These are phyloP conservation scores for Leuciscus waleckii DNA, from an alignment of 2,797 vertebrate species.

Conservation along the genomic window DNA sequence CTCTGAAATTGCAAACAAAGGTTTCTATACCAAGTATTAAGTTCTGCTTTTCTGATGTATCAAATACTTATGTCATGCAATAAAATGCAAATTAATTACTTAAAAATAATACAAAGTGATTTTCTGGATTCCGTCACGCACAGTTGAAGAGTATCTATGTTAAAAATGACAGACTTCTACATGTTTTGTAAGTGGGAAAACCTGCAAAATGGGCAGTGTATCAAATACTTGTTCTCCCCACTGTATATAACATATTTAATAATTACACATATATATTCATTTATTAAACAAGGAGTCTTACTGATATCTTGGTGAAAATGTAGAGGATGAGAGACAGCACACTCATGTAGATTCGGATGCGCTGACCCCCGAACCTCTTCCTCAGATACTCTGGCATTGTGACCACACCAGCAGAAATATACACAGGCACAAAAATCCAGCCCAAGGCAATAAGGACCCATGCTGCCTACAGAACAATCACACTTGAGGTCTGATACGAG, in stretches of 20 bases:
- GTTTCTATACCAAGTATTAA: no score
- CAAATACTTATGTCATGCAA: no score
- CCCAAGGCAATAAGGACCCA: slow-evolving; percentile 92
- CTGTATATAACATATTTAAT: neutral
- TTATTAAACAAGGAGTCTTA: slow-evolving; percentile 68
- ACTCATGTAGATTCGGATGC: slow-evolving; percentile 92
- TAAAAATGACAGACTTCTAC: no score
- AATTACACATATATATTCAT: neutral
- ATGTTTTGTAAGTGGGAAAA: no score
- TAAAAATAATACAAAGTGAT: no score
- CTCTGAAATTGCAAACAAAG: no score
- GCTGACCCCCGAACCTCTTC: slow-evolving; percentile 92
- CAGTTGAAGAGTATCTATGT: no score
- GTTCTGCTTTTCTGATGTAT: no score
- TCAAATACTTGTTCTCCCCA: no score
- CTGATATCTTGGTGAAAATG: slow-evolving; percentile 95
- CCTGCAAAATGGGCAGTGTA: no score
- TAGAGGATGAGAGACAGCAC: slow-evolving; percentile 92
- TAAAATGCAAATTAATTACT: no score
- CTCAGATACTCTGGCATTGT: slow-evolving; percentile 95
- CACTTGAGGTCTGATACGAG: neutral
- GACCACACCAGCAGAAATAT: slow-evolving; percentile 89
- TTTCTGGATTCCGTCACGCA: no score
- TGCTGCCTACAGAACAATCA: slow-evolving; percentile 77
- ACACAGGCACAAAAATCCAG: slow-evolving; percentile 95